These are phyloP conservation scores for Chloroceryle inda DNA, from an alignment of 2,797 vertebrate genomes.

Conservation along the genomic window DNA sequence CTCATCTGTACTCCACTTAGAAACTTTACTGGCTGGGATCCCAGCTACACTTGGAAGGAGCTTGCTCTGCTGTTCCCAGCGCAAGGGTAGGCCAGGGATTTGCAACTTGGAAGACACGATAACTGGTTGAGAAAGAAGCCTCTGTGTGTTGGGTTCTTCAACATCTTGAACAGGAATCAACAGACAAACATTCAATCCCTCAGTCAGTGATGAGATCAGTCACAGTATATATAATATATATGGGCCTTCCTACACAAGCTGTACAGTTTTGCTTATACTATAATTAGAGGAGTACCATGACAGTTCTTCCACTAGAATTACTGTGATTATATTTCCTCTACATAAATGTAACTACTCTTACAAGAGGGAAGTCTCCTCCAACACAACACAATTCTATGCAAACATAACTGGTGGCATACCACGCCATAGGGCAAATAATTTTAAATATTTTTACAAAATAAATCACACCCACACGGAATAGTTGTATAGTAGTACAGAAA, in stretches of 20 bases:
- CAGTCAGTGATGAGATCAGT: background rate
- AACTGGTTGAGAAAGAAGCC: slow-evolving; percentile 83
- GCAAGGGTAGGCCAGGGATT: slow-evolving; percentile 83
- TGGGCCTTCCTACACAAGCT: background rate
- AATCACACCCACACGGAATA: background rate
- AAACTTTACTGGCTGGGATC: slow-evolving; percentile 88
- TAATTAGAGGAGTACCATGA: background rate
- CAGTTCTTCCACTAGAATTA: background rate
- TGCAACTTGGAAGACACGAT: slow-evolving; percentile 84
- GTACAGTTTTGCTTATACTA: background rate
- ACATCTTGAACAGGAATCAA: slow-evolving; percentile 59
- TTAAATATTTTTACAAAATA: slow-evolving; percentile 14
- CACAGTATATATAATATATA: background rate
- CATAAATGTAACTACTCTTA: background rate
- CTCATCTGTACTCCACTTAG: slow-evolving; percentile 89
- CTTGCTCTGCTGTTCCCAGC: slow-evolving; percentile 90
- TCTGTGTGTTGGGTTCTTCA: slow-evolving; percentile 78
- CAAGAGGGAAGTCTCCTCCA: background rate
- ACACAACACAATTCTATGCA: background rate
- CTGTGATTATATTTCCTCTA: background rate
- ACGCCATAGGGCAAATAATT: background rate
- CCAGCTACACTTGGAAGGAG: slow-evolving; percentile 88
- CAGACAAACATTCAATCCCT: background rate
- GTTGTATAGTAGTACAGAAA: background rate
- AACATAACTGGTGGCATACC: background rate